phyloP scores from a whole-genome alignment of 2,113 vertebrate genomes.

The Actenoides hombroni region DNA sequence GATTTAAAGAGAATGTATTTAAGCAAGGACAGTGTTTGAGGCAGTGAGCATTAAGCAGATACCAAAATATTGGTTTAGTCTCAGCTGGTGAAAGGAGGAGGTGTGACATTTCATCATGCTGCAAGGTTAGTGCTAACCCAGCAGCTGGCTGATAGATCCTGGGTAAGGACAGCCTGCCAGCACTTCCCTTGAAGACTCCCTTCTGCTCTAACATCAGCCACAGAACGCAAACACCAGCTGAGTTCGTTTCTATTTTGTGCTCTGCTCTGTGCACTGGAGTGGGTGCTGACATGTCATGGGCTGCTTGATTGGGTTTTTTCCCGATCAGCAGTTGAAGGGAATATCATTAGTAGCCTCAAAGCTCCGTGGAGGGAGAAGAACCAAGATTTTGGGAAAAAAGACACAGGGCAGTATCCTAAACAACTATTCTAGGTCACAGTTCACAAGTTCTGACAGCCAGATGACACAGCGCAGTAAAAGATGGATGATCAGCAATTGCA shows the following conservation, averaged over 20 bases:
- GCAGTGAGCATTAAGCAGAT: not conserved
- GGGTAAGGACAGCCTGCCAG: not conserved
- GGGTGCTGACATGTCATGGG: not conserved
- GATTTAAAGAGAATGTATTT: not conserved
- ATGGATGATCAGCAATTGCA: not conserved
- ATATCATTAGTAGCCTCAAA: not conserved
- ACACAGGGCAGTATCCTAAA: not conserved
- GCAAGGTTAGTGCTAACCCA: not conserved
- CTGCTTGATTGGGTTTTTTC: not conserved
- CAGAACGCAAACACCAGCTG: not conserved
- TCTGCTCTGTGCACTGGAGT: not conserved
- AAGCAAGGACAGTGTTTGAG: not conserved
- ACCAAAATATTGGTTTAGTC: not conserved
- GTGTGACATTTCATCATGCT: not conserved
- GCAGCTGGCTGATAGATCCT: not conserved
- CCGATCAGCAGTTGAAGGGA: not conserved
- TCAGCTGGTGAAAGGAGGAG: not conserved
- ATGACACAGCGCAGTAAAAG: not conserved
- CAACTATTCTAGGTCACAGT: not conserved
- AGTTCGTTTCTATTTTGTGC: not conserved
- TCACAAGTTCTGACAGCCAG: not conserved
- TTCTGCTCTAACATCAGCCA: not conserved
- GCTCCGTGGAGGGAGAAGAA: not conserved
- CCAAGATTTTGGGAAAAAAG: not conserved
- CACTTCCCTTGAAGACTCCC: not conserved